A percentile compares a stretch with the other conserved stretches of the same genome.
These are phyloP conservation scores for Leontopithecus rosalia DNA, from an alignment of 2,797 vertebrate species.

Conservation along the genomic window DNA sequence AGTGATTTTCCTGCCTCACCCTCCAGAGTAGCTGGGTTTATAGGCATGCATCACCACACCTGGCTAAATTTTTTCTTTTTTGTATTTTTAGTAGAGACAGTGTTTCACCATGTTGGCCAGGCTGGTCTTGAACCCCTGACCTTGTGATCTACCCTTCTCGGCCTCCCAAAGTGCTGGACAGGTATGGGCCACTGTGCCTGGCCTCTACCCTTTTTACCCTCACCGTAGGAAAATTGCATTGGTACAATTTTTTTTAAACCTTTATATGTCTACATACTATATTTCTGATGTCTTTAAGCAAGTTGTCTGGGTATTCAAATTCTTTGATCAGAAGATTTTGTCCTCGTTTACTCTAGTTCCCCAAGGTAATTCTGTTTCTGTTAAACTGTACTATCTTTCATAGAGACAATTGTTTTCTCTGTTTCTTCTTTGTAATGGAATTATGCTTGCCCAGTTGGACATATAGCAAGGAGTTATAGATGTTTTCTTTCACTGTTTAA, in stretches of 20 bases:
- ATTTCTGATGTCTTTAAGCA: not conserved
- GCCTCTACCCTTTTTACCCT: no score
- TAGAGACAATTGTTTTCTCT: not conserved
- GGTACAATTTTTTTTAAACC: not conserved
- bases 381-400: not conserved
- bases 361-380: not conserved
- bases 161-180: no score
- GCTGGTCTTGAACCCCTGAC: no score
- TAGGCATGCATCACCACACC: no score
- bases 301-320: not conserved
- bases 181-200: no score
- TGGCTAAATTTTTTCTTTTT: no score
- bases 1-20: no score
- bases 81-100: no score
- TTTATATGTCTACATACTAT: not conserved
- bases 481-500: not conserved
- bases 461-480: not conserved
- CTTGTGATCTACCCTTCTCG: no score
- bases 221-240: not conserved
- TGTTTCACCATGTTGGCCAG: no score
- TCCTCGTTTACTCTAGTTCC: not conserved
- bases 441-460: not conserved
- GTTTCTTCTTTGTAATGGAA: not conserved
- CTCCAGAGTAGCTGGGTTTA: no score
- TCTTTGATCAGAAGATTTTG: not conserved